These are phyloP conservation scores for Ennomos fuscantarius DNA, from an alignment of 2,888 invertebrate species.

Conservation along the genomic window DNA sequence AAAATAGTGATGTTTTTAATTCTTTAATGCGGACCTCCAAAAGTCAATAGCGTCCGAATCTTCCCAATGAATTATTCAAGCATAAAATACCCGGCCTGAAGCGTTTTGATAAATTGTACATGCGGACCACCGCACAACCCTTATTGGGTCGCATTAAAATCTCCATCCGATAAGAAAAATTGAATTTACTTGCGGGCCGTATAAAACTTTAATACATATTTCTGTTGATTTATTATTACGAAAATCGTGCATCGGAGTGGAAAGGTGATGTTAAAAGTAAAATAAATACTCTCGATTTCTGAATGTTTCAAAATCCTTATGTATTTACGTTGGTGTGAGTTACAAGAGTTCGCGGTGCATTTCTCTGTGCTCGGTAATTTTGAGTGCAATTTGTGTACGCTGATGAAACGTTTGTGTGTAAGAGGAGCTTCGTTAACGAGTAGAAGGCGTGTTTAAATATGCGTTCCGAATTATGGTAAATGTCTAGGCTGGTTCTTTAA, in stretches of 20 bases:
- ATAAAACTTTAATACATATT: conserved; percentile 48
- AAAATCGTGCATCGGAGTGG: conserved; percentile 35
- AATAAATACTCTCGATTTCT: conserved; percentile 32
- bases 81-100: conserved; percentile 38
- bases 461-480: conserved; percentile 12
- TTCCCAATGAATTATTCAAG: conserved; percentile 25
- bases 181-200: conserved; percentile 51
- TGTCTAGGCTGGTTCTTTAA: conserved; percentile 7
- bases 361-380: conserved; percentile 16
- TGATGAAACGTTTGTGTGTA: conserved; percentile 22
- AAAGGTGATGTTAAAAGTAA: conserved; percentile 11
- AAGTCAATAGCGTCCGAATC: conserved; percentile 24
- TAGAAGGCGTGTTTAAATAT: conserved; percentile 10
- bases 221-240: conserved; percentile 47
- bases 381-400: conserved; percentile 18
- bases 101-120: conserved; percentile 52
- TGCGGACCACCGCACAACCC: conserved; percentile 39
- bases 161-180: conserved; percentile 58
- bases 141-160: conserved; percentile 54
- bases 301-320: conserved; percentile 31
- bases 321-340: conserved; percentile 21
- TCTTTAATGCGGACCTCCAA: conserved; percentile 30
- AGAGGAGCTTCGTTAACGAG: conserved; percentile 3
- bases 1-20: conserved; percentile 34
- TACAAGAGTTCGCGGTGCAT: conserved; percentile 9